phyloP scores from a whole-genome alignment of 2,113 vertebrate species.

The Myodes glareolus region DNA sequence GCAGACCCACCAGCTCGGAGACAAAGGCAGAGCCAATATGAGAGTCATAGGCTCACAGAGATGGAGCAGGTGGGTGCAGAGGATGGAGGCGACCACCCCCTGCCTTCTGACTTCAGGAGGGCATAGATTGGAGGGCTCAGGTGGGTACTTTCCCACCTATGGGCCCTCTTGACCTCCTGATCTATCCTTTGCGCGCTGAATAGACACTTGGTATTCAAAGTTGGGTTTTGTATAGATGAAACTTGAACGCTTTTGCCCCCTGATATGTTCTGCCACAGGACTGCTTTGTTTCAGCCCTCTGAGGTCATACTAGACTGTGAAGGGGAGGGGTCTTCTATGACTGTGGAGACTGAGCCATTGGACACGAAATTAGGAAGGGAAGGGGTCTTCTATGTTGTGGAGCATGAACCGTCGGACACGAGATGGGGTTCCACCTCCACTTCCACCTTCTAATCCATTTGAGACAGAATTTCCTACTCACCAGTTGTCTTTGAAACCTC shows the following conservation, averaged over 20 bases:
- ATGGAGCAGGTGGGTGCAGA: accelerated
- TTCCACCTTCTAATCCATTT: not conserved
- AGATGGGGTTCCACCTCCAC: not conserved
- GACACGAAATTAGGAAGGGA: accelerated
- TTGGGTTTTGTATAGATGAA: not conserved
- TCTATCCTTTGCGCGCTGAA: too few species aligned
- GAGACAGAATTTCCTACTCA: not conserved
- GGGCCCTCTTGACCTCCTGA: not conserved
- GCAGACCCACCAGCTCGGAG: accelerated
- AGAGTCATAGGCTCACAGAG: accelerated
- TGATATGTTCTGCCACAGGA: accelerated
- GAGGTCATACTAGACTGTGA: accelerated
- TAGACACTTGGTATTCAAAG: not conserved
- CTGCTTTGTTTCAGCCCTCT: accelerated
- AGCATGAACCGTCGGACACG: accelerated
- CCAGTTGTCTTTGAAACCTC: not conserved
- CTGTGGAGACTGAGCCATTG: accelerated
- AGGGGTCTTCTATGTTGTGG: not conserved
- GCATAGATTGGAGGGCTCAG: not conserved
- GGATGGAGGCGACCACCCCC: not conserved
- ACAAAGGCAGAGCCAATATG: accelerated
- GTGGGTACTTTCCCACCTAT: not conserved
- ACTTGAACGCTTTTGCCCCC: accelerated
- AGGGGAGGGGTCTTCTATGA: too few species aligned
- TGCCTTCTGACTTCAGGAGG: not conserved